Base-by-base conservation (phyloP, 2,113 vertebrate genomes). In the Nicator chloris region DNA sequence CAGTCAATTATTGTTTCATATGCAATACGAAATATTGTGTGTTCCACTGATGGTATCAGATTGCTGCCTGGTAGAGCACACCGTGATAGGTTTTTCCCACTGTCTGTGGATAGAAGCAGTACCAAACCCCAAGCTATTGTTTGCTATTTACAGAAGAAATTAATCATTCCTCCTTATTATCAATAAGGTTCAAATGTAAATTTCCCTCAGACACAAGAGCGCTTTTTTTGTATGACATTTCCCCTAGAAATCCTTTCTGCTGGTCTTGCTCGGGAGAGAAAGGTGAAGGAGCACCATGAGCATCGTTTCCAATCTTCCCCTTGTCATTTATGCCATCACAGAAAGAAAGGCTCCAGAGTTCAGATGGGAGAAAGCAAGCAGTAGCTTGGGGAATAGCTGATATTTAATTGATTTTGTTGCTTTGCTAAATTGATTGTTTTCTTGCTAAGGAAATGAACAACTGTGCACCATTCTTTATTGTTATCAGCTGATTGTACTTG, bases 381-480 rank as follows among this genome's bases (percentile, higher is more conserved):
- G 88, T n/a, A 59, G 19, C 82, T 70, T 80, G 79, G 68, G 71
- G 90, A 93, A 93, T 86, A 86, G 82, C 63, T 96, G 94, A 76
- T 96, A 93, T 94, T 93, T 93, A 78, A 93, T 96, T 95, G 94
- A 91, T 94, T 91, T 96, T 95, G 63, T 87, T 91, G 87, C 75
- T 95, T 91, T 92, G 37, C 69, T 86, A 87, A 92, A 93, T 95
- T 95, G 86, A 92, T 95, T 95, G 91, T 65, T 95, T 95, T 92
- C 87, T 87, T 87, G 78, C 84, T 86, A 72, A 93, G 94, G 86
- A 97, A 96, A 92, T 85, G 84, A 93, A 65, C 71, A 79, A 71
- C 86, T 0, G 4, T 75, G 63, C 50, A 40, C 76, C 49, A 40
- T 94, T 94, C 66, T 92, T 95, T 87, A 87, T 79, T 93, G 89